Base-by-base conservation (phyloP, 2,797 vertebrate species). In the Hippopotamyrus pictus region DNA sequence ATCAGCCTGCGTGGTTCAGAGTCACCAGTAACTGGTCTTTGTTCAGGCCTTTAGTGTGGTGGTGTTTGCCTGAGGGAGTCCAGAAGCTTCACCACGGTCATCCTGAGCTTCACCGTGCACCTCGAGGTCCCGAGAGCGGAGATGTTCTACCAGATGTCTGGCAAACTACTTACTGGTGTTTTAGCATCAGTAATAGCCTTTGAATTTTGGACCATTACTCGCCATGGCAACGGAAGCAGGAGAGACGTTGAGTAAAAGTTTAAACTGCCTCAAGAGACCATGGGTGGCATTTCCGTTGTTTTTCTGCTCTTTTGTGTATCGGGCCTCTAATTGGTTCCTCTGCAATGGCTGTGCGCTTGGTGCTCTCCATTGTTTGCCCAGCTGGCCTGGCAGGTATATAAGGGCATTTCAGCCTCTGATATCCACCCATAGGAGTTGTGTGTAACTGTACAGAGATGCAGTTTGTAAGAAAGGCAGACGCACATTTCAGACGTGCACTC, bases 211-310 rank as follows among this genome's bases (percentile, higher is more conserved):
- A 62, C 79, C 76, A 92, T 93, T 92, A 94, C 92, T 86, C 90
- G 50, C 90, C 91, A 93, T 95, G 91, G 91, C 91, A 94, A 94
- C 94, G 91, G 92, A 92, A 11, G 48, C 59, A 14, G 46, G 33
- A 83, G 25, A 65, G 8, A 17, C 46, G 5, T 54, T 25, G 29
- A 14, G n/a, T 19, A 25, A 86, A 86, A 57, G 17, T 87, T 51
- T 46, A 59, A 89, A 37, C 17, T 22, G 1, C 46, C 29, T n/a
- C 19, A 37, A 76, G 53, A 86, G 88, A 69, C 48, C 59, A 14
- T 50, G 29, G 84, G 46, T 51, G 25, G 5, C 7, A 37, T 85
- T 29, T 73, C 53, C 57, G 37, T 33, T 46, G 54, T 62, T 65
- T 88, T 62, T 33, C 22, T 84, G 25, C 17, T 87, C 14, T 37